These are phyloP conservation scores for Volucella inanis DNA, from an alignment of 2,888 invertebrate genomes.

Conservation along the genomic window DNA sequence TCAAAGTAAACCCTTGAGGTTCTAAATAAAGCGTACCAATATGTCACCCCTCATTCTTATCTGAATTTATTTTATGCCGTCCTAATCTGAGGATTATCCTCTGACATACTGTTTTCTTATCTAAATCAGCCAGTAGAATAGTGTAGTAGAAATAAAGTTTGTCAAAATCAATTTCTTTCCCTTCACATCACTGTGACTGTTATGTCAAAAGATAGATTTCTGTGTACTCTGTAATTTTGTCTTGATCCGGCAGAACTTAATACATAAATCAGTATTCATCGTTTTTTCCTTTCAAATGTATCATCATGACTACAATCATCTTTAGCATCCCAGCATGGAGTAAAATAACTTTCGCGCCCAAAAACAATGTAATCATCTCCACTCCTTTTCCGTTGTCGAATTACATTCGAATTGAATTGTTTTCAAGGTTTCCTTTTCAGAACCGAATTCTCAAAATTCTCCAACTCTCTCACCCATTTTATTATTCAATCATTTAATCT, in stretches of 20 bases:
- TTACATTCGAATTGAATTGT: constrained; percentile 24
- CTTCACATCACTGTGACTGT: background rate
- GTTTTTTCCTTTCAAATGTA: constrained; percentile 1
- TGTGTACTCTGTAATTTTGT: no score
- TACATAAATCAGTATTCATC: constrained; percentile 26
- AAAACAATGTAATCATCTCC: background rate
- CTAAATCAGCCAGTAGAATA: background rate
- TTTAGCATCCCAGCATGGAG: no score
- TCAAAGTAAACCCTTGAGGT: constrained; percentile 17
- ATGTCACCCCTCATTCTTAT: constrained; percentile 6
- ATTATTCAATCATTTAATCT: constrained; percentile 53
- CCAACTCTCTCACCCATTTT: constrained; percentile 27
- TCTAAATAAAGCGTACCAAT: constrained; percentile 18
- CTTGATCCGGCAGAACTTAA: background rate
- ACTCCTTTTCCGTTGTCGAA: constrained; percentile 9
- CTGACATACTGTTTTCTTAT: constrained; percentile 47
- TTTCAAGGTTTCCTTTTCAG: background rate
- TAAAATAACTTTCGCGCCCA: constrained; percentile 35
- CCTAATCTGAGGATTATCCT: constrained; percentile 41
- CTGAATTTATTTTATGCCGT: constrained; percentile 1
- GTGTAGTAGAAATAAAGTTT: background rate
- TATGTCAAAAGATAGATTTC: background rate
- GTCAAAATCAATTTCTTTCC: constrained; percentile 41
- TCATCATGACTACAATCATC: constrained; percentile 1
- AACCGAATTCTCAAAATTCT: background rate